These are phyloP conservation scores for Geotria australis DNA, from an alignment of 2,797 vertebrate species.

Conservation along the genomic window DNA sequence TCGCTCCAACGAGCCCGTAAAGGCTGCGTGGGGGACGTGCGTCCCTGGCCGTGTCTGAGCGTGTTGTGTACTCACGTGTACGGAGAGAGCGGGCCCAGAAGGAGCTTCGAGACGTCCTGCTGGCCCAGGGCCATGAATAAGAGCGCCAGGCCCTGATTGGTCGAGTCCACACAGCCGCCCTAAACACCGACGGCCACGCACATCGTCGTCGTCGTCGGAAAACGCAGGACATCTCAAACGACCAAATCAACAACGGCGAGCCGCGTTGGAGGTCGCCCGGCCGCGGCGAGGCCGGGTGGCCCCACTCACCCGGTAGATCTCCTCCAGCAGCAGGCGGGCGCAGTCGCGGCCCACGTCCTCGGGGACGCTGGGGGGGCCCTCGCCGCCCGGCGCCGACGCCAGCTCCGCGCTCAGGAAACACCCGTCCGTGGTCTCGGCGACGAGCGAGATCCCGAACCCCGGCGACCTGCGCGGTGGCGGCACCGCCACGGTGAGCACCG, in stretches of 20 bases:
- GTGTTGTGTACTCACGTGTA: constrained; percentile 36
- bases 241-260: too few relatives aligned
- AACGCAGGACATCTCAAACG: too few relatives aligned
- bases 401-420: constrained; percentile 54
- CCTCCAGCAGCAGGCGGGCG: constrained; percentile 57
- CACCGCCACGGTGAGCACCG: too few relatives aligned
- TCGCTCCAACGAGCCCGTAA: too few relatives aligned
- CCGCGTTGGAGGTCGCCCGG: too few relatives aligned
- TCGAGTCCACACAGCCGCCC: constrained; percentile 82
- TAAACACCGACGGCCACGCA: constrained; percentile 13
- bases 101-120: constrained; percentile 77
- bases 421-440: constrained; percentile 60
- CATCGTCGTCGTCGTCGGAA: too few relatives aligned
- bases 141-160: constrained; percentile 66
- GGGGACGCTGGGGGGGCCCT: constrained; percentile 37
- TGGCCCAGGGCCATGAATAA: constrained; percentile 88
- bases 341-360: constrained; percentile 64
- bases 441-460: constrained; percentile 56
- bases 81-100: constrained; percentile 63
- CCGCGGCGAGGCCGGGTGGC: background rate
- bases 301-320: constrained; percentile 44
- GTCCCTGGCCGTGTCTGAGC: too few relatives aligned
- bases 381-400: constrained; percentile 51
- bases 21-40: too few relatives aligned
- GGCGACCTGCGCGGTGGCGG: constrained; percentile 29